Percentiles rank a stretch among this genome's conserved stretches.
phyloP scores from a whole-genome alignment of 2,888 invertebrate genomes.

The Clivina fossor region DNA sequence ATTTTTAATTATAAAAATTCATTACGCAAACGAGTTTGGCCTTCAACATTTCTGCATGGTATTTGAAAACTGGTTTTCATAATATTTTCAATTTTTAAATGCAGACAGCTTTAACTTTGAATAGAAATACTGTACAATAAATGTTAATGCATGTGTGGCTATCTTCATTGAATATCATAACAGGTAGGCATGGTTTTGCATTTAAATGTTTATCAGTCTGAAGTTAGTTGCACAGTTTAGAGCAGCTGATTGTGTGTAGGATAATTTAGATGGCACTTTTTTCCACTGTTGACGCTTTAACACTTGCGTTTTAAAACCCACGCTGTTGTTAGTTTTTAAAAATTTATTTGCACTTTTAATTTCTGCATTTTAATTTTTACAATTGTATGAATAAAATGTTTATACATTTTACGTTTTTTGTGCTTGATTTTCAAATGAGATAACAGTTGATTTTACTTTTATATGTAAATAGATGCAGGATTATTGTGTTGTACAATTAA shows the following conservation, averaged over 20 bases:
- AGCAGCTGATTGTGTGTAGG: conserved; percentile 8
- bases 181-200: conserved; percentile 10
- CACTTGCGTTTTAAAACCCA: background rate
- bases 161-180: background rate
- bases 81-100: background rate
- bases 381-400: too few species aligned
- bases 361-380: too few species aligned
- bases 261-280: conserved; percentile 1
- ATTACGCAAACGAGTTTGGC: conserved; percentile 4
- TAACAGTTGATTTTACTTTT: too few species aligned
- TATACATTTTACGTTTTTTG: too few species aligned
- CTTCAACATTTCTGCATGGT: conserved; percentile 7
- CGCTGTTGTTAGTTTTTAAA: background rate
- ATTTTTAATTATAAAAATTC: conserved; percentile 16
- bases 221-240: background rate
- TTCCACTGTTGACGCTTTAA: background rate
- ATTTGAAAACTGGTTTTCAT: conserved; percentile 20
- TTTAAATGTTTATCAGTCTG: conserved; percentile 12
- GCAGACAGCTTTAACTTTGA: conserved; percentile 12
- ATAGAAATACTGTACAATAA: conserved; percentile 12
- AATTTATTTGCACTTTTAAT: too few species aligned
- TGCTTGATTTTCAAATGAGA: too few species aligned
- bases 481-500: too few species aligned
- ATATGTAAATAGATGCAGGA: too few species aligned
- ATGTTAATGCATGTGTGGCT: conserved; percentile 14